Evolutionary conservation across 2,888 invertebrate species (phyloP).

Genomic region (Melieria crassipennis): DNA sequence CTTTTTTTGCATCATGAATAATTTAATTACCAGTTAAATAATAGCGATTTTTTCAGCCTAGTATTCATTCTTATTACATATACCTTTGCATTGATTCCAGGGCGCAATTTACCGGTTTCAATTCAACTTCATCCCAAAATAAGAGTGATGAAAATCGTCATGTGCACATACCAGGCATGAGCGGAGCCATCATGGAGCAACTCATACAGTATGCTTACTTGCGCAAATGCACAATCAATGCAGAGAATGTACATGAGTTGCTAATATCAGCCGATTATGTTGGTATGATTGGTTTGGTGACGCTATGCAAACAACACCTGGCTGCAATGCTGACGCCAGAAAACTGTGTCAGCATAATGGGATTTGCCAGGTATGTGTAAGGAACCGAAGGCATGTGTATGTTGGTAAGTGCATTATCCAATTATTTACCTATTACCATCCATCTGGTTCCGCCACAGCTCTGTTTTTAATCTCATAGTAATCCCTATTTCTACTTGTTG

Average conservation of each 20-base stretch:
- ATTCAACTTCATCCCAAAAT: conserved; percentile 31
- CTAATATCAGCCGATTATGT: conserved; percentile 89
- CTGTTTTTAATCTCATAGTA: conserved; percentile 30
- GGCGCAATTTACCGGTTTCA: conserved; percentile 60
- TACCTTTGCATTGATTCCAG: conserved; percentile 37
- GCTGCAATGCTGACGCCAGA: conserved; percentile 74
- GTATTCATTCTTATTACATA: too few species aligned
- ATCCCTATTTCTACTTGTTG: conserved; percentile 19
- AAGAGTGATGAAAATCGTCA: conserved; percentile 70
- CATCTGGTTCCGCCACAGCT: too few species aligned
- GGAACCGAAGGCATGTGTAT: conserved; percentile 1
- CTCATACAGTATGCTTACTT: conserved; percentile 88
- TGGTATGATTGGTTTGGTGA: conserved; percentile 82
- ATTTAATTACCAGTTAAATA: too few species aligned
- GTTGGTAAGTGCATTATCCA: not conserved
- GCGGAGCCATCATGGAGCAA: conserved; percentile 78
- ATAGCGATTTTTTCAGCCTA: too few species aligned
- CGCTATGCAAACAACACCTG: conserved; percentile 83
- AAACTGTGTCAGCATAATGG: conserved; percentile 86
- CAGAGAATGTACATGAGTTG: conserved; percentile 82
- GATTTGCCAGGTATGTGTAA: conserved; percentile 75
- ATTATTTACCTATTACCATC: too few species aligned
- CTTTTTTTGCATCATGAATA: too few species aligned
- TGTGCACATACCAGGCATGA: conserved; percentile 80
- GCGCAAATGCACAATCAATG: conserved; percentile 77